Conservation (phyloP, 2,797 vertebrate species). For the Darevskia nairensis region DNA sequence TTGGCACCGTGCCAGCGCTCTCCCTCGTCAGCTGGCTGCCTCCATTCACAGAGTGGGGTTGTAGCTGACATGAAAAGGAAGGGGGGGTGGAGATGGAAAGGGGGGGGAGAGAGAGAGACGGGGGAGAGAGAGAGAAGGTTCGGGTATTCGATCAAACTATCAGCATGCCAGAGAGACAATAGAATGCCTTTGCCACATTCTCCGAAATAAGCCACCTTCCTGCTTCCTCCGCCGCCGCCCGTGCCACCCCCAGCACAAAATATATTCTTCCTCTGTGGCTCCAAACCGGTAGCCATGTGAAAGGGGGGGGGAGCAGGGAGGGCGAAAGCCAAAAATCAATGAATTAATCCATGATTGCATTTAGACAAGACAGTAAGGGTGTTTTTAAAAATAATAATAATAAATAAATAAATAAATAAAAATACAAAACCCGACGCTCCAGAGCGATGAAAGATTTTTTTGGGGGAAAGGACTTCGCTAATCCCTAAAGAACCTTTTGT, state of each 20-base stretch:
- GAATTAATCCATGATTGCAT: background rate
- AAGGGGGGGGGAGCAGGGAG: background rate
- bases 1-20: constrained; percentile 81
- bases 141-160: constrained; percentile 54
- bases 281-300: too few species aligned
- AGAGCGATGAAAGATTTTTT: too few species aligned
- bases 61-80: constrained; percentile 64
- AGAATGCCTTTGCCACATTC: constrained; percentile 56
- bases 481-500: constrained; percentile 47
- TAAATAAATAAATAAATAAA: too few species aligned
- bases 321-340: constrained; percentile 12
- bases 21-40: constrained; percentile 78
- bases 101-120: too few species aligned
- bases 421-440: background rate
- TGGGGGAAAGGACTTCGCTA: background rate
- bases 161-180: constrained; percentile 71
- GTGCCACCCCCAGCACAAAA: background rate
- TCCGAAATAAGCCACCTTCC: constrained; percentile 38
- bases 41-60: constrained; percentile 78
- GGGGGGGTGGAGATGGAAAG: constrained; percentile 21
- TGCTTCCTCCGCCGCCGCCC: background rate
- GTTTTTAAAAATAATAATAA: background rate
- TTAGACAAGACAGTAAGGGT: too few species aligned
- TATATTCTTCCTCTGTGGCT: background rate
- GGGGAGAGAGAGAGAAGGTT: background rate